Percentiles rank a stretch among this genome's conserved stretches.
Evolutionary conservation across 2,888 invertebrate genomes (phyloP).

Genomic region (Philaethria dido): DNA sequence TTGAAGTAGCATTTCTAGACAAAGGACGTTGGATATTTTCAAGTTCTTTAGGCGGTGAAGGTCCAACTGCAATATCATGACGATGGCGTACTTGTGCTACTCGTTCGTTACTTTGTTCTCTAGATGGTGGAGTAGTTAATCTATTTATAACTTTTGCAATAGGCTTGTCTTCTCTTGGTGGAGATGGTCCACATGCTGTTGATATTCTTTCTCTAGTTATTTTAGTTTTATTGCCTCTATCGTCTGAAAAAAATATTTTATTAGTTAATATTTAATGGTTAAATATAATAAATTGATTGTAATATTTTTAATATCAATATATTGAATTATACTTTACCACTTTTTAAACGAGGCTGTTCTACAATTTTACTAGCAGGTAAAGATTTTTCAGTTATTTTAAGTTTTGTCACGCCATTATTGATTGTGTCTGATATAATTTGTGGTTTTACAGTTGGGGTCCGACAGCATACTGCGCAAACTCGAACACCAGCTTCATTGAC

Average conservation of each 20-base stretch:
- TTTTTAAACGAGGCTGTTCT: constrained; percentile 64
- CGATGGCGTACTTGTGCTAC: constrained; percentile 48
- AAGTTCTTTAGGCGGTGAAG: constrained; percentile 70
- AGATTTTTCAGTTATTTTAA: constrained; percentile 48
- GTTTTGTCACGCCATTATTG: constrained; percentile 52
- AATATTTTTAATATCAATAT: too few species aligned
- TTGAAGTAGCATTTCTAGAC: constrained; percentile 21
- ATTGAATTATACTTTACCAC: constrained; percentile 81
- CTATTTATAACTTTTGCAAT: constrained; percentile 53
- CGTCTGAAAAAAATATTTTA: constrained; percentile 36
- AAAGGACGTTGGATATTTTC: constrained; percentile 43
- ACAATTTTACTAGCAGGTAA: constrained; percentile 39
- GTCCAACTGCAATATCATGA: constrained; percentile 73
- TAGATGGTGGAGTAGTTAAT: constrained; percentile 80
- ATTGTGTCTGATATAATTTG: constrained; percentile 49
- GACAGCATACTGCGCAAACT: constrained; percentile 94
- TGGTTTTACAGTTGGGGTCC: constrained; percentile 85
- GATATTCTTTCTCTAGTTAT: constrained; percentile 55
- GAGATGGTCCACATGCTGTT: constrained; percentile 86
- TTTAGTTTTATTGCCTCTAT: constrained; percentile 33
- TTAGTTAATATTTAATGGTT: too few species aligned
- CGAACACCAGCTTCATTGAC: constrained; percentile 91
- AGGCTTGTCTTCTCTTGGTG: constrained; percentile 74
- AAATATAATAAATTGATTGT: too few species aligned
- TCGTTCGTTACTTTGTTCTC: constrained; percentile 54